Percentiles rank a stretch among this genome's conserved stretches.
phyloP scores from a whole-genome alignment of 1,140 invertebrate genomes.

The Drosophila gunungcola region DNA sequence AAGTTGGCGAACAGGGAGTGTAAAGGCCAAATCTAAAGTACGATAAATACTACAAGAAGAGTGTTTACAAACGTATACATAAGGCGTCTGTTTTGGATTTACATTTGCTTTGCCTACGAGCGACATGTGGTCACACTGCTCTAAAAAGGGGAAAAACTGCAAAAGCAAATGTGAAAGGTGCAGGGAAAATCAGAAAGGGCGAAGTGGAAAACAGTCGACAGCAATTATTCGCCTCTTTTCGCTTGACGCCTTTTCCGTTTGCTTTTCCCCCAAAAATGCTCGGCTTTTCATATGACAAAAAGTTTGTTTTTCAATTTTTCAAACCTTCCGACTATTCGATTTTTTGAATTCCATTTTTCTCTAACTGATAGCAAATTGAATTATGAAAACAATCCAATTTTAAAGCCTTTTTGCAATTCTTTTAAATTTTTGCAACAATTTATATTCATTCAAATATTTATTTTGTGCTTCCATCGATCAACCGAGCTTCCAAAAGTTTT shows the following conservation, averaged over 20 bases:
- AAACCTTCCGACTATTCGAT: no score
- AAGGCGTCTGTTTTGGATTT: slow-evolving; percentile 37
- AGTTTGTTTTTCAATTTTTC: no score
- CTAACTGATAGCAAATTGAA: no score
- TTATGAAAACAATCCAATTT: no score
- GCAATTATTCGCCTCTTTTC: slow-evolving; percentile 3
- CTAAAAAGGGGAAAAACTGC: not conserved
- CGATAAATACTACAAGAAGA: slow-evolving; percentile 57
- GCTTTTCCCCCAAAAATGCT: no score
- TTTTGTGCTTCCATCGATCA: no score
- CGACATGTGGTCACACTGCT: slow-evolving; percentile 6
- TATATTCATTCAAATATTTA: no score
- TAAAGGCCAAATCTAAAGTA: slow-evolving; percentile 75
- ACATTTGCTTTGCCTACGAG: slow-evolving; percentile 29
- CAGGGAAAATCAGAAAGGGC: not conserved
- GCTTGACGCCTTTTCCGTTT: not conserved
- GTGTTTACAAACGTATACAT: slow-evolving; percentile 49
- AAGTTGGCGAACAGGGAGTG: slow-evolving; percentile 9
- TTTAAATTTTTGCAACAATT: no score
- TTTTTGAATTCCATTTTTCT: no score
- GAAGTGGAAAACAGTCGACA: not conserved
- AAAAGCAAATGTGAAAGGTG: not conserved
- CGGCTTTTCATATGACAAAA: no score
- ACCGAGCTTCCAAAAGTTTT: no score
- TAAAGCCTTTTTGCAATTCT: no score